Evolutionary conservation across 1,140 invertebrate species (phyloP), one percentile per base, ranked within the genome.

Genomic region (Ostrea edulis): DNA sequence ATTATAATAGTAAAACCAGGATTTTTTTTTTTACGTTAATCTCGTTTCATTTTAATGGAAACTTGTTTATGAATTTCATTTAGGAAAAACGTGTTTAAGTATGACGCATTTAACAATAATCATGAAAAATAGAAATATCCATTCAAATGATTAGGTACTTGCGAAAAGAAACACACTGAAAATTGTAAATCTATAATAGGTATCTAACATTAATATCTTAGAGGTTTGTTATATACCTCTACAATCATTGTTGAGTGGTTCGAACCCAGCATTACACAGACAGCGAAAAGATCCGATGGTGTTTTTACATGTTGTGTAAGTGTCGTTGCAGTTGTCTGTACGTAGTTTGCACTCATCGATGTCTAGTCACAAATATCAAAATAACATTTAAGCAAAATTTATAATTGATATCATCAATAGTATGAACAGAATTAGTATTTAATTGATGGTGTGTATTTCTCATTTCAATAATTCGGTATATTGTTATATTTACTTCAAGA

Each of bases 201-300:
- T 71, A n/a, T 7, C n/a, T 22, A 77, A 29, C 68, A 77, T 11
- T 25, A 5, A 8, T 29, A 81, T 81, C 25, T 81, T 17, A 22
- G 5, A 44, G 5, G 35, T 44, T 44, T 44, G 35, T 5, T 44
- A 44, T 44, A 25, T 53, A 83, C 52, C 22, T 53, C 7, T 53
- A 53, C 82, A 54, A 77, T 77, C 68, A 29, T 77, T 83, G 35
- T 44, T 17, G 11, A 14, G 12, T 14, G 68, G 68, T 35, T 35
- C 68, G 14, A 77, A 83, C 14, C 82, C 52, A n/a, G 44, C 52
- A 14, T 83, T 52, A 20, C 82, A 83, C 20, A 3, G 51, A 20
- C 44, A 77, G 68, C 25, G 29, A 35, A 35, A 77, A 11, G 68
- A 77, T 77, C 68, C 68, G 29, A 77, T 77, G 8, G 68, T 77